Evolutionary conservation across 2,888 invertebrate genomes (phyloP).

Genomic region (Calephelis perditalis): DNA sequence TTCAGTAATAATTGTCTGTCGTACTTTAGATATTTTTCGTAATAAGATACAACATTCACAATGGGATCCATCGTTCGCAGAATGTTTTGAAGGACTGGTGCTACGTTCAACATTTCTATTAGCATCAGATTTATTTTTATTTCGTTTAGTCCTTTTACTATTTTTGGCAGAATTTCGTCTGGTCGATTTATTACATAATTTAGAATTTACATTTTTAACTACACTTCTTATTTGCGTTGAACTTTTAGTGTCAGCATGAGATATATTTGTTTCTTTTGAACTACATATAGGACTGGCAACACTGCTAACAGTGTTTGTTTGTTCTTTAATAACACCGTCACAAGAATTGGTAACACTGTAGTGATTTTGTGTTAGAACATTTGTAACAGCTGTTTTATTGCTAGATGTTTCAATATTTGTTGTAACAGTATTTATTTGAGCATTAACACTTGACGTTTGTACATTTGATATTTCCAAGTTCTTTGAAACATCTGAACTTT

Average conservation of each 20-base stretch:
- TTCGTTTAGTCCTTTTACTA: too few relatives aligned
- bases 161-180: too few relatives aligned
- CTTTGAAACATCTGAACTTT: too few relatives aligned
- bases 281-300: constrained; percentile 33
- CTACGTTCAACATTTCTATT: too few relatives aligned
- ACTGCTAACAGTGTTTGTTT: constrained; percentile 36
- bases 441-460: too few relatives aligned
- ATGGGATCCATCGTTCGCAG: constrained; percentile 33
- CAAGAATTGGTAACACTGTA: constrained; percentile 32
- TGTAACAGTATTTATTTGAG: constrained; percentile 12
- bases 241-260: neutral
- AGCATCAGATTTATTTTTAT: too few relatives aligned
- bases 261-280: neutral
- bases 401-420: constrained; percentile 37
- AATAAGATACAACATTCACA: constrained; percentile 54
- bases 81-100: neutral
- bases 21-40: constrained; percentile 42
- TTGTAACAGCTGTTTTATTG: too few relatives aligned
- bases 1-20: constrained; percentile 51
- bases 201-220: too few relatives aligned
- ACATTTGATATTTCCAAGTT: too few relatives aligned
- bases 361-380: too few relatives aligned
- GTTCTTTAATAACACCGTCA: constrained; percentile 34
- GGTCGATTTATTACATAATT: too few relatives aligned
- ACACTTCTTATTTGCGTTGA: too few relatives aligned